phyloP scores from a whole-genome alignment of 2,888 invertebrate species.

The Melieria omissa region DNA sequence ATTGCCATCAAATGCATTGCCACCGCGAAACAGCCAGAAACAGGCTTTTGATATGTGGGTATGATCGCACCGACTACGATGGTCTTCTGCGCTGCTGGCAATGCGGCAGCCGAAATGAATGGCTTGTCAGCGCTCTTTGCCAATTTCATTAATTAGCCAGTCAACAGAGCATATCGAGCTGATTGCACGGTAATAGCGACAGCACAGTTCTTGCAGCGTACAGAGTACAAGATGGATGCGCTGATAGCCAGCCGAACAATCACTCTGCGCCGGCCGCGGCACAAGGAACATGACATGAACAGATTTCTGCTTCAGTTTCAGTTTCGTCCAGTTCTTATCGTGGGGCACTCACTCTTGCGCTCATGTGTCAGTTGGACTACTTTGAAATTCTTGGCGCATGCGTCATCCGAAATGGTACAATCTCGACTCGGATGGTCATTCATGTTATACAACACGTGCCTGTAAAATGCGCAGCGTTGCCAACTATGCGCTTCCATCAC shows the following conservation, averaged over 20 bases:
- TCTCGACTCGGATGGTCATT: background rate
- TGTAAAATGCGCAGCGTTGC: too few relatives aligned
- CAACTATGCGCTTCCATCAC: too few relatives aligned
- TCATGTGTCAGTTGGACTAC: background rate
- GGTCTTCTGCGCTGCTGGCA: background rate
- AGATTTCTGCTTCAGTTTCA: too few relatives aligned
- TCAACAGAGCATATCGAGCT: background rate
- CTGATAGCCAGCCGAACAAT: background rate
- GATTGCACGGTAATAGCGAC: background rate
- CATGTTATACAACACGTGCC: too few relatives aligned
- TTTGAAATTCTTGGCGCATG: slow-evolving; percentile 1
- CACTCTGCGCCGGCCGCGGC: background rate
- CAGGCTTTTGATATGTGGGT: too few relatives aligned
- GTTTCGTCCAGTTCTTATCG: too few relatives aligned
- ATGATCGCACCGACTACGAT: too few relatives aligned
- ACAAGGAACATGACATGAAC: background rate
- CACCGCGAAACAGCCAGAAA: too few relatives aligned
- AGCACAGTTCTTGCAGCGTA: background rate
- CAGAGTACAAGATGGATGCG: slow-evolving; percentile 1
- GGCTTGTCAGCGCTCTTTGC: background rate
- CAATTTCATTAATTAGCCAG: slow-evolving; percentile 12
- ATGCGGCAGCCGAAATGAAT: slow-evolving; percentile 50
- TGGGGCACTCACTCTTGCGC: background rate
- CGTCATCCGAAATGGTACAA: background rate
- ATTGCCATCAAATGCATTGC: too few relatives aligned